Evolutionary conservation across 2,888 invertebrate genomes (phyloP).

Genomic region (Pilophorus perplexus): DNA sequence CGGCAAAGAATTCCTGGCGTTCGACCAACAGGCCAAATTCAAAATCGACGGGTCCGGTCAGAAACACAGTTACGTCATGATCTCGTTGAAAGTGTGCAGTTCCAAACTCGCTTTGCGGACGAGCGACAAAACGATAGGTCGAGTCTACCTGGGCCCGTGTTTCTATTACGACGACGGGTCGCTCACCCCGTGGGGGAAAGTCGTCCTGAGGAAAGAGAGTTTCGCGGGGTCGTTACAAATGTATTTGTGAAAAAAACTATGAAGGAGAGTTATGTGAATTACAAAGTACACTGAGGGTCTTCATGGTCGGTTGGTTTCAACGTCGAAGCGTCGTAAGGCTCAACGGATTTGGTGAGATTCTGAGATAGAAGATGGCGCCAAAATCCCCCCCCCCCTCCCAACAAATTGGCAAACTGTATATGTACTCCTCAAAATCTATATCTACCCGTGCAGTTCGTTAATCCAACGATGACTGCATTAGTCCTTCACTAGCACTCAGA

Average conservation of each 20-base stretch:
- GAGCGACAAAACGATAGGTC: constrained; percentile 49
- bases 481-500: too few species aligned
- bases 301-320: too few species aligned
- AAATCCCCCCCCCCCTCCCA: too few species aligned
- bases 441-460: too few species aligned
- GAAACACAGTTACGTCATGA: constrained; percentile 49
- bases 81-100: constrained; percentile 48
- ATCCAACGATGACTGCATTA: too few species aligned
- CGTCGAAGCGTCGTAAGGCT: too few species aligned
- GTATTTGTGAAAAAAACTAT: constrained; percentile 49
- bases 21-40: constrained; percentile 46
- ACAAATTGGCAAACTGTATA: too few species aligned
- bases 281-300: too few species aligned
- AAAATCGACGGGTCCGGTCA: constrained; percentile 47
- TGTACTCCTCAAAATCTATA: too few species aligned
- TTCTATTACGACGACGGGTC: constrained; percentile 48
- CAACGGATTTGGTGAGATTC: too few species aligned
- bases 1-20: constrained; percentile 47
- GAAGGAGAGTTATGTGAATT: too few species aligned
- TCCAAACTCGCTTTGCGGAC: constrained; percentile 44
- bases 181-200: constrained; percentile 51
- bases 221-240: constrained; percentile 49
- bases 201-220: constrained; percentile 47
- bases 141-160: constrained; percentile 51
- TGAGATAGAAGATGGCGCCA: too few species aligned